Base-by-base conservation (phyloP, 2,797 vertebrate species). In the Rhynchotus rufescens region DNA sequence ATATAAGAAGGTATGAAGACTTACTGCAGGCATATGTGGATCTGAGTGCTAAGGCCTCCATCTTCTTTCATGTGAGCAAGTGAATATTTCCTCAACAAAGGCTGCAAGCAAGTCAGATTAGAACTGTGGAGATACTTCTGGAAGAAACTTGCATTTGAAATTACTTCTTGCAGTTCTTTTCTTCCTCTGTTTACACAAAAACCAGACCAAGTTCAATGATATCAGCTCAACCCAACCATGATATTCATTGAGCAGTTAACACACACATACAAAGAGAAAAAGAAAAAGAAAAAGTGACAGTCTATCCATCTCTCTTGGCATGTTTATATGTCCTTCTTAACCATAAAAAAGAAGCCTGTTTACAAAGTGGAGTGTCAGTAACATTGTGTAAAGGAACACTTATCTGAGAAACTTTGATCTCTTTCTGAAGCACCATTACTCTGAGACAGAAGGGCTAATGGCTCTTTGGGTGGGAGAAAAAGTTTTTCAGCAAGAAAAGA, bases 331-430 rank as follows among this genome's bases (percentile, higher is more conserved):
- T 97, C 86, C 96, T 97, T 85, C 86, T 93, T 94, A 96, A 93
- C 96, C 80, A 92, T 93, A 96, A 97, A 96, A 94, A 94, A 96
- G 82, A 91, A 93, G 84, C n/a, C 92, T 95, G 96, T 97, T 98
- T 98, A 97, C 97, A 95, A 95, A 97, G 95, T 52, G 9, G 97
- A 97, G 97, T 97, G 97, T 97, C 80, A 32, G 97, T 97, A 97
- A 97, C 96, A 96, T 88, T 96, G 95, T 96, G 95, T 97, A 95
- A 95, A 93, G 82, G 93, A 96, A 93, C 95, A 94, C 97, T 97
- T 96, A 96, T 97, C 97, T 95, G 91, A 71, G 86, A 94, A 96
- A 89, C 97, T 97, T 97, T 97, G 97, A 97, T 98, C 97, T 97
- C 93, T 73, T 94, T 60, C 93, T 68, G 93, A 97, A 95, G 93